phyloP scores from a whole-genome alignment of 2,113 vertebrate genomes.

The Cacatua alba region DNA sequence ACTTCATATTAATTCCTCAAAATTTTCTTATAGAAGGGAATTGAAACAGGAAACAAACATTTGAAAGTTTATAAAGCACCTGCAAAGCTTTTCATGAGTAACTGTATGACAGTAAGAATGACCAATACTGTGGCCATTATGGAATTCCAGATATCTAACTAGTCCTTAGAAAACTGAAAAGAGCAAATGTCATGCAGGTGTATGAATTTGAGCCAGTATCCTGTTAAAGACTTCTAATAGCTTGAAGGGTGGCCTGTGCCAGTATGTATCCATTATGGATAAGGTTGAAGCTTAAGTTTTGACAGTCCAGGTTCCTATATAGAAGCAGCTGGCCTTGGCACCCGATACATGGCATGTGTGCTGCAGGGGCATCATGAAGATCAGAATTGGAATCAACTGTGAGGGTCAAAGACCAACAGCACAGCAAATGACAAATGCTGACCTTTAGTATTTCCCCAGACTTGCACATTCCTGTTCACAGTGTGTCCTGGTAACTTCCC shows the following conservation, averaged over 20 bases:
- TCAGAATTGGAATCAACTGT: neutral
- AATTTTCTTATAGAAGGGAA: neutral
- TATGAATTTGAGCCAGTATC: neutral
- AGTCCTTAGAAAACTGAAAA: neutral
- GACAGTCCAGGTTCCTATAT: neutral
- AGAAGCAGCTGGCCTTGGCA: neutral
- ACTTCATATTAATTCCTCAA: neutral
- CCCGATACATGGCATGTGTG: neutral
- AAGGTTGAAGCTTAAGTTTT: neutral
- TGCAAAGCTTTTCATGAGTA: neutral
- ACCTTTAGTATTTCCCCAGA: constrained; percentile 32
- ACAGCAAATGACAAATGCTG: constrained; percentile 21
- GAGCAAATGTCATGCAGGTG: neutral
- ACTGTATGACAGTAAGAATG: neutral
- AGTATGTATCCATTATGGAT: neutral
- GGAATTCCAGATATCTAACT: neutral
- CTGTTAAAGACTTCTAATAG: neutral
- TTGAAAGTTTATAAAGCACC: neutral
- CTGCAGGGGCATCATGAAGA: neutral
- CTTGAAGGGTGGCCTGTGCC: neutral
- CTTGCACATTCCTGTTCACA: constrained; percentile 26
- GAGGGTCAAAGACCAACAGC: neutral
- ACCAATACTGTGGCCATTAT: neutral
- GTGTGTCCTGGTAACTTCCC: neutral
- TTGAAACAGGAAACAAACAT: neutral